Evolutionary conservation across 2,797 vertebrate species (phyloP).

Genomic region (Myotis daubentonii): DNA sequence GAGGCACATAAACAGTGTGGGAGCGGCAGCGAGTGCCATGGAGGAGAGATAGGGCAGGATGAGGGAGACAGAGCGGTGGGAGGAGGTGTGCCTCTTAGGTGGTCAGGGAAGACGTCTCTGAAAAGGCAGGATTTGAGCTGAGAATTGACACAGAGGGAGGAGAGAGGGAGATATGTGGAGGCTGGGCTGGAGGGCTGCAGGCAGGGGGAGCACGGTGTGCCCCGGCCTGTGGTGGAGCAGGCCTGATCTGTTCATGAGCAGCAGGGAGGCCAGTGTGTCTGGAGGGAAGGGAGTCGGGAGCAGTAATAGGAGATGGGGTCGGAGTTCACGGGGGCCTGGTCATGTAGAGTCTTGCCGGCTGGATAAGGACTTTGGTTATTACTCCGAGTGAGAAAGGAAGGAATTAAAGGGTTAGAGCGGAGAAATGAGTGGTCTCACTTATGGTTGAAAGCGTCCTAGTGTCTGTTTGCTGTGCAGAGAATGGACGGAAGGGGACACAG

Average conservation of each 20-base stretch:
- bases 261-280: neutral
- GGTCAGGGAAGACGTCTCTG: no score
- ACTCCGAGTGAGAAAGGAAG: neutral
- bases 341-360: neutral
- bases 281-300: neutral
- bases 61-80: no score
- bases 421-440: neutral
- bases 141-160: neutral
- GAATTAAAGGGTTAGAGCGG: neutral
- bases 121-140: neutral
- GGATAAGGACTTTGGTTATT: neutral
- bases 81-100: neutral
- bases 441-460: neutral
- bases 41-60: neutral
- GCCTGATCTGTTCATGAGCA: neutral
- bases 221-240: neutral
- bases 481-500: neutral
- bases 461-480: neutral
- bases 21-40: neutral
- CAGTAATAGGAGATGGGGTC: neutral
- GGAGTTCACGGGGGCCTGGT: neutral
- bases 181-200: neutral
- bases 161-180: no score
- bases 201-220: neutral
- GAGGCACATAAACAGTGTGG: accelerated